Base-by-base conservation (phyloP, 2,888 invertebrate genomes). In the Azorinus chamasolen region DNA sequence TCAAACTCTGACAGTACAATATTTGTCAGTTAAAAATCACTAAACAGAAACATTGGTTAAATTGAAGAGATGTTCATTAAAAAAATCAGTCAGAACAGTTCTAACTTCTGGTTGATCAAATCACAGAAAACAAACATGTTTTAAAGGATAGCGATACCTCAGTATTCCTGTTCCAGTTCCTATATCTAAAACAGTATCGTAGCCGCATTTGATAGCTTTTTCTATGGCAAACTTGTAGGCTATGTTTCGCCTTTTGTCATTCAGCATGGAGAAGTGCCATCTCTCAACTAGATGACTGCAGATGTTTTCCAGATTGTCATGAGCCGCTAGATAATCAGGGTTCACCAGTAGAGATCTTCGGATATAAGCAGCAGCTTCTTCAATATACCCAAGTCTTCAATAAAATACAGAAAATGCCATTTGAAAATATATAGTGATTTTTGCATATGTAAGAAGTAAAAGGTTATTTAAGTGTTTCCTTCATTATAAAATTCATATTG, bases 231-330 rank as follows among this genome's bases (percentile, higher is more conserved):
- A 90, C 63, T 94, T 93, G 50, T 95, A 97, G 0, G 95, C 94
- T 66, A 94, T 91, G 93, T 97, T 97, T 50, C 97, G 94, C 20
- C 92, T 90, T 71, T 92, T 93, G 90, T 97, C 97, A 93, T 97
- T 97, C 27, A 97, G 92, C 97, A 97, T 97, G 70, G 96, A 94
- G 91, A 95, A 97, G 92, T 97, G 97, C 97, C 97, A 97, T 59
- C 96, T 93, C 75, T 96, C 96, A 50, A 97, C 94, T 70, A 96
- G 93, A 79, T 95, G 93, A 91, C 96, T 95, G 86, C 95, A 95
- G 0, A 96, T 93, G 78, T 95, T 95, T 89, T 96, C 95, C 20
- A 96, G 93, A 90, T 96, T 96, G 89, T 95, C 95, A 86, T 95
- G 95, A 16, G 95, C 95, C 81, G 94, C 94, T 0, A 95, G 94